Conservation (phyloP, 1,140 invertebrate genomes). For the Plodia interpunctella region DNA sequence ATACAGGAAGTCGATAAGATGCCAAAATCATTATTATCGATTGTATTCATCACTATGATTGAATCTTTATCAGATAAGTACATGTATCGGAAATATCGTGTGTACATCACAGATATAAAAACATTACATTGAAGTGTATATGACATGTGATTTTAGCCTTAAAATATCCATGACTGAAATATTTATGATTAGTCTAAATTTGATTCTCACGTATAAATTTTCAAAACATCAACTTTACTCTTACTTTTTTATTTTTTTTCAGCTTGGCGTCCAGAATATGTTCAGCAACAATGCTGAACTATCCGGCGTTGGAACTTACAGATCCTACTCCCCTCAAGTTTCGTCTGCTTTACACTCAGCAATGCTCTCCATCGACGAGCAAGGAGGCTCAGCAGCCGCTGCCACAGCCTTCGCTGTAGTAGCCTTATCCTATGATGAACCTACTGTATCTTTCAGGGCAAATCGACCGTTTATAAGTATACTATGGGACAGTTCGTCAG, state of each 20-base stretch:
- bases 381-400: constrained; percentile 83
- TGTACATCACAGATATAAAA: too few relatives aligned
- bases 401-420: constrained; percentile 79
- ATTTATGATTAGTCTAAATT: too few relatives aligned
- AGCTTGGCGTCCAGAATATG: constrained; percentile 81
- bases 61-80: too few relatives aligned
- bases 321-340: constrained; percentile 65
- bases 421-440: constrained; percentile 78
- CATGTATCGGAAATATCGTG: too few relatives aligned
- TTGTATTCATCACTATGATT: too few relatives aligned
- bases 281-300: constrained; percentile 80
- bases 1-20: too few relatives aligned
- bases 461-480: constrained; percentile 83
- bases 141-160: too few relatives aligned
- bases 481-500: constrained; percentile 55
- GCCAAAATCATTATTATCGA: too few relatives aligned
- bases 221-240: too few relatives aligned
- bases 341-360: constrained; percentile 83
- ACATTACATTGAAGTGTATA: too few relatives aligned
- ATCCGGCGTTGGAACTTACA: constrained; percentile 47
- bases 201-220: too few relatives aligned
- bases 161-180: too few relatives aligned
- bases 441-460: constrained; percentile 70
- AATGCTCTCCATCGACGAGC: constrained; percentile 84
- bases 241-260: constrained; percentile 28